These are phyloP conservation scores for Lacerta agilis DNA, from an alignment of 2,797 vertebrate species.

Conservation along the genomic window DNA sequence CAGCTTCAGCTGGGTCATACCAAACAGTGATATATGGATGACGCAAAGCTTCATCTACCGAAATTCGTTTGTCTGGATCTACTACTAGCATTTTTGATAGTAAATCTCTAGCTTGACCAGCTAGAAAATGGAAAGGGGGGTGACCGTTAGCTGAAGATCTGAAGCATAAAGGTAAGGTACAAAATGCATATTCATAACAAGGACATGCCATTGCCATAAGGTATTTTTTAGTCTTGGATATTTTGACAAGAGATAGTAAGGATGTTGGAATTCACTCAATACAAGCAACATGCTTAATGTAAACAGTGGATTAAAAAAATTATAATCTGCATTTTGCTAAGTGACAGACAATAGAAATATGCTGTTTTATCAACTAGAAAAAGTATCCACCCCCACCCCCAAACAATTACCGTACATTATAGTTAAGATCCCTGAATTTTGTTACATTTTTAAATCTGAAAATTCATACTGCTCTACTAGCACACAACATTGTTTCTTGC, in stretches of 20 bases:
- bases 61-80: constrained; percentile 94
- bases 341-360: not conserved
- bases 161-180: not conserved
- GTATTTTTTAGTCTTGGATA: not conserved
- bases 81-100: constrained; percentile 98
- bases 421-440: not conserved
- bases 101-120: constrained; percentile 94
- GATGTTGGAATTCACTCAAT: not conserved
- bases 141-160: constrained; percentile 9
- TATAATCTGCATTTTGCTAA: not conserved
- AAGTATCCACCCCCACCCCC: not conserved
- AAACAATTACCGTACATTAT: not conserved
- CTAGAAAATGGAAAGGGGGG: constrained; percentile 75
- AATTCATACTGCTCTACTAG: not conserved
- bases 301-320: not conserved
- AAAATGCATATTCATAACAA: not conserved
- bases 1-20: constrained; percentile 94
- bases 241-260: not conserved
- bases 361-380: not conserved
- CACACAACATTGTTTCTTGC: not conserved
- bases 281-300: not conserved
- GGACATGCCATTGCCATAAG: no score
- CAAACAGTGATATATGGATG: constrained; percentile 97
- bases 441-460: not conserved
- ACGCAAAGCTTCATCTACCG: constrained; percentile 93